These are phyloP conservation scores for Pocillopora damicornis DNA, from an alignment of 64 coral and sea anemone species.

Conservation along the genomic window DNA sequence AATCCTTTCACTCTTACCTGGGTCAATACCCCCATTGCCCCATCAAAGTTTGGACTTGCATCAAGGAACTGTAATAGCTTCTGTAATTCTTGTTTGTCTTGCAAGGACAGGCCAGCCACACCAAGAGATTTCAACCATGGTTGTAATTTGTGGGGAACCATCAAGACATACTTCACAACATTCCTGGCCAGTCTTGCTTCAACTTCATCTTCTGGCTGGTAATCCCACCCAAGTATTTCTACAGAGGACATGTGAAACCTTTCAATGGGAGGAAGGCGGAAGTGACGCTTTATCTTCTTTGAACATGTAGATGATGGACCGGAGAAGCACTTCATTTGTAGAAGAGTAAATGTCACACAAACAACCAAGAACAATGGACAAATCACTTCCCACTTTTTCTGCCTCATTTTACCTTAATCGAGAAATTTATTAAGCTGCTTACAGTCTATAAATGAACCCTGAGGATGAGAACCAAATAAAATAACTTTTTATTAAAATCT, in stretches of 20 bases:
- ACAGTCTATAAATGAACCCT: too few species aligned
- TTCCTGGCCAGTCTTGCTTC: not conserved
- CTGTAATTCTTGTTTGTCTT: slow-evolving; percentile 26
- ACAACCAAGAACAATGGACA: not conserved
- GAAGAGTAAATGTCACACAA: not conserved
- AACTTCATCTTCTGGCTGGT: slow-evolving; percentile 22
- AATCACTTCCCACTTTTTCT: not conserved
- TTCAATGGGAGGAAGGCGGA: not conserved
- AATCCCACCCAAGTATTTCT: slow-evolving; percentile 38
- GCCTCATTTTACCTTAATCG: not conserved
- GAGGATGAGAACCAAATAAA: too few species aligned
- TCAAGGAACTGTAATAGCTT: slow-evolving; percentile 44
- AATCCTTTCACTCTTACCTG: not conserved
- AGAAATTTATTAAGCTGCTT: too few species aligned
- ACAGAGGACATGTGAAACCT: not conserved
- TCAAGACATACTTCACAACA: slow-evolving; percentile 38
- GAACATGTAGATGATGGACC: not conserved
- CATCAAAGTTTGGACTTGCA: slow-evolving; percentile 30
- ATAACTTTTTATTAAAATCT: too few species aligned
- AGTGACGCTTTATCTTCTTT: too few species aligned
- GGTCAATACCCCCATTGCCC: slow-evolving; percentile 12
- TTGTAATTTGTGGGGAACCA: slow-evolving; percentile 44
- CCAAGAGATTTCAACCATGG: not conserved
- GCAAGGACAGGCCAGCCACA: not conserved
- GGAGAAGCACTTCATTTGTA: not conserved